phyloP scores from a whole-genome alignment of 2,113 vertebrate genomes.

The Piprites chloris region DNA sequence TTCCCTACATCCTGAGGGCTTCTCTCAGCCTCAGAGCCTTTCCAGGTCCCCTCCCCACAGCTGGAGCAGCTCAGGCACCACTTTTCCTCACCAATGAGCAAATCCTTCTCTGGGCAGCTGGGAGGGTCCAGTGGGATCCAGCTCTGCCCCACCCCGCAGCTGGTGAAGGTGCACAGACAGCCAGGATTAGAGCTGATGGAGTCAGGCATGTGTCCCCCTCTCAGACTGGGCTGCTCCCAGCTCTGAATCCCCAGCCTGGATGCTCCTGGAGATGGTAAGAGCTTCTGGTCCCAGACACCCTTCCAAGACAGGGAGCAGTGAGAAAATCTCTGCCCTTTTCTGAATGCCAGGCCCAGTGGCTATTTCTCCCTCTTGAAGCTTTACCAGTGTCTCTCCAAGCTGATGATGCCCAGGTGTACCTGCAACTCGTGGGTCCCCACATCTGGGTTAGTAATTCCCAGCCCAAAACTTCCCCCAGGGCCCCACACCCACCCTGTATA shows the following conservation, averaged over 20 bases:
- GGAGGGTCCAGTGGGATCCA: not conserved
- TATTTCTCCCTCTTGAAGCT: not conserved
- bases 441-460: not conserved
- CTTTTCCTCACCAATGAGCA: not conserved
- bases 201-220: not conserved
- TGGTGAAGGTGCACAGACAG: not conserved
- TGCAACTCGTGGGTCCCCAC: accelerated
- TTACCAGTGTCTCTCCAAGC: accelerated
- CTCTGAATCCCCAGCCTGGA: not conserved
- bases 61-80: not conserved
- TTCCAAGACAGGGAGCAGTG: not conserved
- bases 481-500: too few relatives aligned
- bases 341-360: not conserved
- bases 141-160: not conserved
- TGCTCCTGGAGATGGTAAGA: not conserved
- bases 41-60: not conserved
- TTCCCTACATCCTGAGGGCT: not conserved
- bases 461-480: accelerated
- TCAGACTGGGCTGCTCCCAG: not conserved
- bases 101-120: not conserved
- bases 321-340: not conserved
- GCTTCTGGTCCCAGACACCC: not conserved
- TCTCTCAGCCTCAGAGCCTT: not conserved
- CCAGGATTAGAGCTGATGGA: not conserved
- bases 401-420: not conserved